phyloP scores from a whole-genome alignment of 2,113 vertebrate genomes.

The Syngnathus typhle region DNA sequence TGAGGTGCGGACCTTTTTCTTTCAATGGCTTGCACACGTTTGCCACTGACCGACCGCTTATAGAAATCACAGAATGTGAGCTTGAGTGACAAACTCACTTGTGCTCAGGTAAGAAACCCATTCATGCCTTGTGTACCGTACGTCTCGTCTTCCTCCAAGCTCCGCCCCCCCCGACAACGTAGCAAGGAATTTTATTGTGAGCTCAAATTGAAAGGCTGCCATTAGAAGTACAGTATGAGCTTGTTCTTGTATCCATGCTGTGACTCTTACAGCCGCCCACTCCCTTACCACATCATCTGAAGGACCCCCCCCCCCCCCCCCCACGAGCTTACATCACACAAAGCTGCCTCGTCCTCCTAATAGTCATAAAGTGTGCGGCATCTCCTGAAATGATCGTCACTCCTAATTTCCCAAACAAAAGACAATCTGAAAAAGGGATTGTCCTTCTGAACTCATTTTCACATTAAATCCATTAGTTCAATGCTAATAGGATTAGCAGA shows the following conservation, averaged over 20 bases:
- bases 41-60: neutral
- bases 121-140: slow-evolving; percentile 5
- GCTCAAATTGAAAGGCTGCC: slow-evolving; percentile 57
- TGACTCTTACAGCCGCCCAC: slow-evolving; percentile 65
- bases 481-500: neutral
- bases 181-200: slow-evolving; percentile 36
- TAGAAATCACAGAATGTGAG: neutral
- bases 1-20: slow-evolving; percentile 10
- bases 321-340: slow-evolving; percentile 45
- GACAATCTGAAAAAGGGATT: neutral
- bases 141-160: slow-evolving; percentile 19
- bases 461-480: neutral
- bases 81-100: slow-evolving; percentile 1
- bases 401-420: slow-evolving; percentile 13
- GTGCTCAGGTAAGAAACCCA: slow-evolving; percentile 16
- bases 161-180: slow-evolving; percentile 29
- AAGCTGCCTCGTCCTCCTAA: slow-evolving; percentile 47
- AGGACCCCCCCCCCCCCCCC: slow-evolving; percentile 34
- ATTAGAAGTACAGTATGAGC: slow-evolving; percentile 51
- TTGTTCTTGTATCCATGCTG: slow-evolving; percentile 46
- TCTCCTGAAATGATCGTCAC: neutral
- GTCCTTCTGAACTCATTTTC: neutral
- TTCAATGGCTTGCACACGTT: slow-evolving; percentile 5
- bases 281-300: slow-evolving; percentile 61
- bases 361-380: neutral